Evolutionary conservation across 2,113 vertebrate species (phyloP).

Genomic region (Cyrtonyx montezumae): DNA sequence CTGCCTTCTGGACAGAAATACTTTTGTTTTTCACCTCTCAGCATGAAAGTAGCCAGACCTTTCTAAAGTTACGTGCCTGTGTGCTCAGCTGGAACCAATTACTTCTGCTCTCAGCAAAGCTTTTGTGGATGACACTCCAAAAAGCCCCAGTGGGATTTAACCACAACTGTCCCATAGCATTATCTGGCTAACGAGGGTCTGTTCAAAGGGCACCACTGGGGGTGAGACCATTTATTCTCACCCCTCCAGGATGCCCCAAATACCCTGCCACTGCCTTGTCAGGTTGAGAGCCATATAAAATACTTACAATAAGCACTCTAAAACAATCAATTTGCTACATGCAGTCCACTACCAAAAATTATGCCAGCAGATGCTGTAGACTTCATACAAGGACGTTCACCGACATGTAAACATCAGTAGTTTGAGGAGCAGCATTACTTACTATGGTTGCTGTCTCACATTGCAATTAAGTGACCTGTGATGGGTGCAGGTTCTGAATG

Average conservation of each 20-base stretch:
- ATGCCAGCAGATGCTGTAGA: background rate
- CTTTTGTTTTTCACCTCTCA: background rate
- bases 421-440: constrained; percentile 2
- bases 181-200: constrained; percentile 16
- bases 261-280: background rate
- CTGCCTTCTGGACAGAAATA: background rate
- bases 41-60: background rate
- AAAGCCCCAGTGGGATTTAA: constrained; percentile 26
- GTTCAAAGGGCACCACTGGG: constrained; percentile 7
- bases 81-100: constrained; percentile 38
- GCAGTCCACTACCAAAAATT: background rate
- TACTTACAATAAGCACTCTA: constrained; percentile 25
- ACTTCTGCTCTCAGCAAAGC: background rate
- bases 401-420: background rate
- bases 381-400: background rate
- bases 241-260: background rate
- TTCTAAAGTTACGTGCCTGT: background rate
- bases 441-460: background rate
- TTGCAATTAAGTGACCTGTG: background rate
- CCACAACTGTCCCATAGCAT: background rate
- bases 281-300: background rate
- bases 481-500: background rate
- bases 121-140: constrained; percentile 30
- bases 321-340: background rate
- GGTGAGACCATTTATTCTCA: constrained; percentile 5